Evolutionary conservation across 2,113 vertebrate genomes (phyloP).

Genomic region (Hymenochirus boettgeri): DNA sequence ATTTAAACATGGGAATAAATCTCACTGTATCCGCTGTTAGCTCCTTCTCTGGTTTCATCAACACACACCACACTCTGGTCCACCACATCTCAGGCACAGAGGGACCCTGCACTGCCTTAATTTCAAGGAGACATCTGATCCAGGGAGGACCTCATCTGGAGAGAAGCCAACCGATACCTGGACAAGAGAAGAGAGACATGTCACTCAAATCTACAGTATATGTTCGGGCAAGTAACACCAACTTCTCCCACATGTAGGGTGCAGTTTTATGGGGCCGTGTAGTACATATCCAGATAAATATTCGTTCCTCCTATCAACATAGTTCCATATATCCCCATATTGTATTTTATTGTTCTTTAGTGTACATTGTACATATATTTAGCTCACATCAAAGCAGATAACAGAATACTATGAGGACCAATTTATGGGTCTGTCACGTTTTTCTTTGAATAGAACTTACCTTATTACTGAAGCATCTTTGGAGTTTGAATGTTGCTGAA

Average conservation of each 20-base stretch:
- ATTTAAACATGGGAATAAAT: background rate
- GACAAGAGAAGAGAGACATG: background rate
- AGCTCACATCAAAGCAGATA: too few relatives aligned
- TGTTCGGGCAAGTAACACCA: too few relatives aligned
- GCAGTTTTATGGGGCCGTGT: too few relatives aligned
- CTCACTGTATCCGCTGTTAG: conserved; percentile 46
- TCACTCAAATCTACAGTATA: background rate
- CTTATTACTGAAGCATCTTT: conserved; percentile 69
- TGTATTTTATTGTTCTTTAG: too few relatives aligned
- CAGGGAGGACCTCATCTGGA: conserved; percentile 60
- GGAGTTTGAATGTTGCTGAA: conserved; percentile 55
- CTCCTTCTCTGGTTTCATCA: conserved; percentile 56
- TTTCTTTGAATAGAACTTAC: too few relatives aligned
- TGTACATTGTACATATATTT: too few relatives aligned
- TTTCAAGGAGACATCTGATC: conserved; percentile 56
- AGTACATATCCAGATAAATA: too few relatives aligned
- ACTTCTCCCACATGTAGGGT: too few relatives aligned
- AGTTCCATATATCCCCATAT: too few relatives aligned
- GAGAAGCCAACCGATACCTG: conserved; percentile 68
- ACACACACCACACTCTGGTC: conserved; percentile 60
- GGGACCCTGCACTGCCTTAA: conserved; percentile 58
- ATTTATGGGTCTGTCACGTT: too few relatives aligned
- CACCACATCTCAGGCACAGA: conserved; percentile 67
- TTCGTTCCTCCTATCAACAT: too few relatives aligned
- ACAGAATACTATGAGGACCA: too few relatives aligned